Percentiles rank a stretch among this genome's conserved stretches.
These are phyloP conservation scores for Hystrix cristata DNA, from an alignment of 2,113 vertebrate genomes.

Conservation along the genomic window DNA sequence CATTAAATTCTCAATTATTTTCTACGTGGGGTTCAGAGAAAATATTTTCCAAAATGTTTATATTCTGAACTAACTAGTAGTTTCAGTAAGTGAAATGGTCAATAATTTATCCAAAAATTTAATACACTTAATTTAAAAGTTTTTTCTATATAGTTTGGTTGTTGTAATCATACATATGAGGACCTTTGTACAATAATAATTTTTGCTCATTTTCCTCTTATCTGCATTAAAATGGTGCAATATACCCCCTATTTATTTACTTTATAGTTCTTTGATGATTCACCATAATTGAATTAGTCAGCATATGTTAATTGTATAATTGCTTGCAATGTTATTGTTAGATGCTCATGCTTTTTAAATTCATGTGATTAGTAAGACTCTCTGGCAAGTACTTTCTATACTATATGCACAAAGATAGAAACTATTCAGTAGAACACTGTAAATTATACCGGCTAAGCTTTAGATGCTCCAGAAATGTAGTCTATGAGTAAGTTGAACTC, in stretches of 20 bases:
- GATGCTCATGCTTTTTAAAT: conserved; percentile 13
- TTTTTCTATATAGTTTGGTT: neutral
- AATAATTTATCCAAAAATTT: neutral
- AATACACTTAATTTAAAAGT: neutral
- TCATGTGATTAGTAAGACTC: conserved; percentile 47
- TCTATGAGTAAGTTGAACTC: conserved; percentile 42
- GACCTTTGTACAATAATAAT: neutral
- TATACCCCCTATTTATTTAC: neutral
- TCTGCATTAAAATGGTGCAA: neutral
- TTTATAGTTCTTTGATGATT: conserved; percentile 43
- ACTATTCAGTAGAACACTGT: neutral
- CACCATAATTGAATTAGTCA: conserved; percentile 46
- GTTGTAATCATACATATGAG: neutral
- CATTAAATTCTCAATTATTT: too few species aligned
- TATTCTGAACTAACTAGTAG: neutral
- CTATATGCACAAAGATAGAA: neutral
- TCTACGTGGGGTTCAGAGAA: neutral
- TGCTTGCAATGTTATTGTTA: conserved; percentile 1
- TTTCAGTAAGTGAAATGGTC: neutral
- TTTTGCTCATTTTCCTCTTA: neutral
- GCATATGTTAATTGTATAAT: neutral
- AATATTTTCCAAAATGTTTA: neutral
- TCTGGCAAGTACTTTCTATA: neutral
- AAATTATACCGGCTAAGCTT: conserved; percentile 43
- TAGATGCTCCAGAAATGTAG: conserved; percentile 43